Base-by-base conservation (phyloP, 2,113 vertebrate species). In the Chamaea fasciata region DNA sequence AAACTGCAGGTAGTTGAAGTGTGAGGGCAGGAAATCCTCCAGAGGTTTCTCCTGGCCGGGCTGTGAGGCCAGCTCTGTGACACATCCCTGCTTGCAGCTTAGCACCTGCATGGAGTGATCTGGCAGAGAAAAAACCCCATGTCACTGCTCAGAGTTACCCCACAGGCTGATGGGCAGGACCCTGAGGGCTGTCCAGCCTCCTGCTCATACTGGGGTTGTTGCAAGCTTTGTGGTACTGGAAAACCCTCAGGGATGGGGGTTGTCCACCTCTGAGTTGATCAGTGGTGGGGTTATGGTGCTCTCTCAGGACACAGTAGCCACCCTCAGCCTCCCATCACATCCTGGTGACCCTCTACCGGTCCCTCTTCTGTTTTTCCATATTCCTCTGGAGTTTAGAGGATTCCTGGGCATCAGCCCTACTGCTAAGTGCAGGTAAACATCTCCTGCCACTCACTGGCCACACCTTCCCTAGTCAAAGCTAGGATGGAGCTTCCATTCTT, bases 1-100 rank as follows among this genome's bases (percentile, higher is more conserved):
- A 95, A 99, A 99, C 97, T 99, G 99, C 78, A 99, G 98, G 92
- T 99, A 99, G 97, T 99, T 99, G 95, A 99, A 99, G 73, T 99
- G 99, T 0, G 98, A 98, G 1, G 99, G 98, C 13, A 99, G 98
- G 96, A 99, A 99, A 90, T 99, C 98, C 87, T 99, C 98, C 33
- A 99, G 95, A n/a, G 99, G 98, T 76, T 99, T 98, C 31, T 99
- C 97, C 63, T 65, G 97, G 46, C 98, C 98, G 0, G 98, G 97
- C n/a, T 98, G 97, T 2, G 97, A 97, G 13, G 99, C 99, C 90
- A 99, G 89, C 77, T 99, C 99, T 0, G 98, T 97, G 3, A 98
- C 97, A 2, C 99, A 99, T 92, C 97, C 98, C 97, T 99, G 99
- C 97, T 99, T 99, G 97, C 99, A 99, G 98, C 97, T 98, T 53